Evolutionary conservation across 2,888 invertebrate genomes (phyloP), one percentile per base, ranked within the genome.

Genomic region (Pollenia amentaria): DNA sequence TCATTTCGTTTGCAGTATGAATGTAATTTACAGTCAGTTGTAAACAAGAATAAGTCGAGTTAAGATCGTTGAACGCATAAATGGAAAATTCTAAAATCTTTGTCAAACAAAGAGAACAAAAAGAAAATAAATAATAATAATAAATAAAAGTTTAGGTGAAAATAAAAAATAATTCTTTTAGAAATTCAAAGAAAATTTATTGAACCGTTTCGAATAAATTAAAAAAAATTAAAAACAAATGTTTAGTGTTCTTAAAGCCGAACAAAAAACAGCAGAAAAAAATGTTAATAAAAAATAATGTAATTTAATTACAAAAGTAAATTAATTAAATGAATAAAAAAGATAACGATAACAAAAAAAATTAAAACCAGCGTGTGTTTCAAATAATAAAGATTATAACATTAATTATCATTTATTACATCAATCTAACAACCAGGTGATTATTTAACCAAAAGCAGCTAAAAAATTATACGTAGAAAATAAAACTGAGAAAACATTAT

Each of bases 41-140:
- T 78, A 51, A 76, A 76, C 81, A 86, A 88, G 87, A 87, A 88
- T 78, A 78, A 65, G 87, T 62, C 85, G 87, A 78, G 83, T 88
- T 87, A 69, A 87, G 88, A 85, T 88, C 88, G 78, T 83, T 62
- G 12, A 76, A 80, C 60, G 76, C 53, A 76, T 67, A 53, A 72
- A 77, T 48, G 57, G 42, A 73, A 70, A 8, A 1, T 11, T 16
- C 48, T 60, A 10, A 7, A 51, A 57, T 3, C 2, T 21, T 14
- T 29, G 40, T 42, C 10, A 60, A 18, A 65, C 0, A 44, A 72
- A 64, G 29, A 79, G 29, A 8, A 48, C 1, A 75, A 64, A 10
- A n/a, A 57, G 70, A 75, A 73, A 73, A 64, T 18, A 29, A 65
- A 60, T n/a, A 2, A 48, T 44, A 16, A 46, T 16, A 46, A 7